phyloP scores from a whole-genome alignment of 2,113 vertebrate species.

The Calyptomena viridis region DNA sequence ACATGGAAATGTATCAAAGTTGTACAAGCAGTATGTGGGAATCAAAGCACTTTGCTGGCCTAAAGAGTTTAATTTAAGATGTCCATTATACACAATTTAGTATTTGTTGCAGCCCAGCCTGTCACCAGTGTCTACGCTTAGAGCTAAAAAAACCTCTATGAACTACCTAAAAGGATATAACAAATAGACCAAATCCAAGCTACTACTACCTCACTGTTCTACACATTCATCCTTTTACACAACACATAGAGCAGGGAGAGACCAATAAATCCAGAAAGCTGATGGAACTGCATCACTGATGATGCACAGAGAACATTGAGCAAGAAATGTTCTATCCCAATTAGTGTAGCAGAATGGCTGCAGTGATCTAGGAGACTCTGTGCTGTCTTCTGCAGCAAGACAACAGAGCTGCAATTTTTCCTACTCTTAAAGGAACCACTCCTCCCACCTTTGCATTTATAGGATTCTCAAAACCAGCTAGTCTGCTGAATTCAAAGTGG shows the following conservation, averaged over 20 bases:
- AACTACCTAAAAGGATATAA: not conserved
- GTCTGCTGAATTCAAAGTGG: conserved; percentile 11
- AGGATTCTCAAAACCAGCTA: conserved; percentile 16
- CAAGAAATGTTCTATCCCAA: not conserved
- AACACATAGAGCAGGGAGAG: not conserved
- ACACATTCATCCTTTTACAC: not conserved
- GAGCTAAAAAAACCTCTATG: not conserved
- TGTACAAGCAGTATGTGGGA: not conserved
- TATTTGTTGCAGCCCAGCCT: not conserved
- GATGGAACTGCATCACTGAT: not conserved
- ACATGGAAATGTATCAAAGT: not conserved
- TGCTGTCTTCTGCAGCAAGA: not conserved
- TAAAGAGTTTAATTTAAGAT: not conserved
- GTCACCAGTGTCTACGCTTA: not conserved
- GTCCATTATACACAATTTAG: not conserved
- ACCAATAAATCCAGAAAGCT: not conserved
- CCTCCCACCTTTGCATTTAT: not conserved
- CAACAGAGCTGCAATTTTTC: not conserved
- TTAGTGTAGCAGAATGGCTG: not conserved
- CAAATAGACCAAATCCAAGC: not conserved
- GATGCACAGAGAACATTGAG: not conserved
- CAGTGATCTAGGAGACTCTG: not conserved
- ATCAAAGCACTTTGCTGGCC: not conserved
- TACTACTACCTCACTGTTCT: not conserved
- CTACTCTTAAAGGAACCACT: not conserved